Conservation (phyloP, 2,113 vertebrate species). For the Odontesthes bonariensis region DNA sequence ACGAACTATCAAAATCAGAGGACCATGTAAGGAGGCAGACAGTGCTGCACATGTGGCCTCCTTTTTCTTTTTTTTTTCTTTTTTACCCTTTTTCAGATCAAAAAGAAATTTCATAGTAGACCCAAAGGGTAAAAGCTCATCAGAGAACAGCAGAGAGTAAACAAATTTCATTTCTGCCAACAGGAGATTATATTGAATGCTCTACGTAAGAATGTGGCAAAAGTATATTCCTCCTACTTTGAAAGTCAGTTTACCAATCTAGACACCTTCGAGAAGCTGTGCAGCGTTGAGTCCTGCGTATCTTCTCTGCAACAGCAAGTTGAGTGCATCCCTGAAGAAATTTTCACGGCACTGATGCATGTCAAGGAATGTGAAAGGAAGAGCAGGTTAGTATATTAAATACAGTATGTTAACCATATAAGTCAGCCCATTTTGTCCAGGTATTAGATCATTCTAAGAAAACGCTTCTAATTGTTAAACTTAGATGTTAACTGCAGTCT, state of each 20-base stretch:
- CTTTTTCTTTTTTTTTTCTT: too few relatives aligned
- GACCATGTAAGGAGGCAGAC: constrained; percentile 82
- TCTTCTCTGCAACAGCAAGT: constrained; percentile 83
- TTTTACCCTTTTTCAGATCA: too few relatives aligned
- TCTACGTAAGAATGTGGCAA: constrained; percentile 85
- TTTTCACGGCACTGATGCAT: constrained; percentile 69
- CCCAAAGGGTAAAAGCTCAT: too few relatives aligned
- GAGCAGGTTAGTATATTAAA: constrained; percentile 75
- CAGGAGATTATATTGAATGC: constrained; percentile 86
- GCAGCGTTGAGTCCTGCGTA: constrained; percentile 84
- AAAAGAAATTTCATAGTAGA: not conserved
- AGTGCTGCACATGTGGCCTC: not conserved
- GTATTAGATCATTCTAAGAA: too few relatives aligned
- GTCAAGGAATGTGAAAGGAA: constrained; percentile 85
- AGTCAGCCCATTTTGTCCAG: too few relatives aligned
- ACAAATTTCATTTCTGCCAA: not conserved
- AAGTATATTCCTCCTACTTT: constrained; percentile 85
- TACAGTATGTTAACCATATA: too few relatives aligned
- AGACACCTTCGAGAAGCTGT: constrained; percentile 87
- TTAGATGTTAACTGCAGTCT: too few relatives aligned
- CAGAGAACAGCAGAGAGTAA: not conserved
- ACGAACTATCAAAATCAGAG: constrained; percentile 78
- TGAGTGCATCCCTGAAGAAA: constrained; percentile 83
- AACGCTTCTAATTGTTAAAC: too few relatives aligned
- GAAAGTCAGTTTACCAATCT: constrained; percentile 79